Percentiles rank a stretch among this genome's conserved stretches.
These are phyloP conservation scores for Parauchenoglanis punctatus DNA, from an alignment of 2,797 vertebrate species.

Conservation along the genomic window DNA sequence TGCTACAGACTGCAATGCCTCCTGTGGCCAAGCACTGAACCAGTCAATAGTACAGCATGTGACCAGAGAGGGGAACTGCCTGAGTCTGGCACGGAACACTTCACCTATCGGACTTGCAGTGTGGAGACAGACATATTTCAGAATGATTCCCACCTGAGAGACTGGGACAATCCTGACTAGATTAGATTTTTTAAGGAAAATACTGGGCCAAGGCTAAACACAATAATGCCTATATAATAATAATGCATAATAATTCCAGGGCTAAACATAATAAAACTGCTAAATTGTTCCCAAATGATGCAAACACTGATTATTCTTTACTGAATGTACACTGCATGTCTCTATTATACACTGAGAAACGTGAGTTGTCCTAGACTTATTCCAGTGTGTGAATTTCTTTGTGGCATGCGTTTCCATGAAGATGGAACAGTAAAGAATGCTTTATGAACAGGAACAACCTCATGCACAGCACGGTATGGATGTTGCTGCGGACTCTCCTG, in stretches of 20 bases:
- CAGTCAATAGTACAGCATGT: constrained; percentile 94
- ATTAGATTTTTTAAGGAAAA: not conserved
- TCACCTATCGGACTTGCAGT: constrained; percentile 85
- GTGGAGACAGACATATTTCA: constrained; percentile 11
- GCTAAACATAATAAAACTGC: not conserved
- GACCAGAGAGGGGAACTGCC: constrained; percentile 92
- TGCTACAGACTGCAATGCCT: constrained; percentile 87
- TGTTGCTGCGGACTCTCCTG: constrained; percentile 82
- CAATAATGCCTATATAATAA: not conserved
- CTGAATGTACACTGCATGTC: not conserved
- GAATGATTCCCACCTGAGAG: not conserved
- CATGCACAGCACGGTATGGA: constrained; percentile 92
- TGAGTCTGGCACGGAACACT: constrained; percentile 84
- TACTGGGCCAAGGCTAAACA: not conserved
- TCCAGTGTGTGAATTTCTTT: not conserved
- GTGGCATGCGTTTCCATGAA: not conserved
- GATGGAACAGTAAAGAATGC: not conserved
- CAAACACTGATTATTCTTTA: not conserved
- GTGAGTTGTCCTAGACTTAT: not conserved
- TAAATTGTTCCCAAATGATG: not conserved
- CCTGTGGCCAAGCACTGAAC: constrained; percentile 91
- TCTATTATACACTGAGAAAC: not conserved
- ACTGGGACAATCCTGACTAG: not conserved
- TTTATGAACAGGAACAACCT: constrained; percentile 72
- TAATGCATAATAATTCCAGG: not conserved